Evolutionary conservation across 2,113 vertebrate species (phyloP).

Genomic region (Grus americana): DNA sequence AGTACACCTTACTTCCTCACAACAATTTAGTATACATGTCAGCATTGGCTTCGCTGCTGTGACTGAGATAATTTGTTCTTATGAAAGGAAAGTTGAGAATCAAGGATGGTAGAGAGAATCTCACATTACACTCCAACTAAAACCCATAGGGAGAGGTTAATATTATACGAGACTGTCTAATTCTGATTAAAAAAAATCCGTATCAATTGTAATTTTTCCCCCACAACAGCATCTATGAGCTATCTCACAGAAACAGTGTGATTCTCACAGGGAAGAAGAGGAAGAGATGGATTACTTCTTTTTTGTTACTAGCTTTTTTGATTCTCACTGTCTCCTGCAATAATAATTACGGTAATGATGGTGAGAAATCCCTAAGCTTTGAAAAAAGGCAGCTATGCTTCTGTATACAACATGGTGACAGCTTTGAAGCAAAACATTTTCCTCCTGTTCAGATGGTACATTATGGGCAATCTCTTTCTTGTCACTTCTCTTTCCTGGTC

Average conservation of each 20-base stretch:
- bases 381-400: background rate
- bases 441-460: background rate
- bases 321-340: background rate
- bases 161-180: background rate
- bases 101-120: background rate
- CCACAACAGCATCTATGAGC: background rate
- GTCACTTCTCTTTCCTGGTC: background rate
- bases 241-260: background rate
- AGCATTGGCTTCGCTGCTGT: background rate
- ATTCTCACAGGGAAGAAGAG: background rate
- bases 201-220: background rate
- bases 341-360: background rate
- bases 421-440: constrained; percentile 2
- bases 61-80: constrained; percentile 18
- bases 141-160: background rate
- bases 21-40: constrained; percentile 48
- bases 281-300: background rate
- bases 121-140: constrained; percentile 7
- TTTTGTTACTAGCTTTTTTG: background rate
- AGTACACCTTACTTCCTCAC: background rate
- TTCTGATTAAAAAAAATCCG: background rate
- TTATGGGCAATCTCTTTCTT: constrained; percentile 14
- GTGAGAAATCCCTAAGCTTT: background rate
- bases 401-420: background rate
- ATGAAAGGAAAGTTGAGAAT: constrained; percentile 3